Base-by-base conservation (phyloP, 1,140 invertebrate genomes). In the Dendroctonus ponderosae region DNA sequence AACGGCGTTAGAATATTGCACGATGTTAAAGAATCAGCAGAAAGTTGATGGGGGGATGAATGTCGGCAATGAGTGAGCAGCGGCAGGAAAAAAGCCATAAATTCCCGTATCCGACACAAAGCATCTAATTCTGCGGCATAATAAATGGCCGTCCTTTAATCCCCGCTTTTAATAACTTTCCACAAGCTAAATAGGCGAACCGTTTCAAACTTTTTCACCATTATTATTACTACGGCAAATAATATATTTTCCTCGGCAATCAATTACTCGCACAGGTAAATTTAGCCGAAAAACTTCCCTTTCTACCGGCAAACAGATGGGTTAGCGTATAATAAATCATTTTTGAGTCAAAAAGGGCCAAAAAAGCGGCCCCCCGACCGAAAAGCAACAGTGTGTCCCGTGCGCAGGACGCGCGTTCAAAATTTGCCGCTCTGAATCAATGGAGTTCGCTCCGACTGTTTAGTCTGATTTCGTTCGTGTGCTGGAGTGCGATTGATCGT, bases 261-360 rank as follows among this genome's bases (percentile, higher is more conserved):
- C 43, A 59, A 46, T 59, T 59, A 59, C 42, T 59, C 57, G 53
- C 8, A 52, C 49, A 62, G 49, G 60, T 52, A 62, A 15, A 42
- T 38, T 62, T 62, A 38, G 38, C 60, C n/a, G 40, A 62, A 62
- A 62, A 62, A 12, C 40, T 40, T 62, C 40, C 60, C 26, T 62
- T 62, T 53, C 42, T 52, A 42, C 49, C 50, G 15, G 39, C 39
- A 14, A 62, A 51, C 39, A 62, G 49, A 59, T 59, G 41, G 57
- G 57, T 59, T 48, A 48, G 43, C 26, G 44, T n/a, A 53, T 62
- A 51, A 62, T 62, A 62, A 62, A 62, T 62, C 60, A 62, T 62
- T 62, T 62, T 62, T 62, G 26, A 38, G 11, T 40, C 38, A 62
- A 53, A 62, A 62, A 62, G 44, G 50, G 60, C 12, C 14, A 62